Evolutionary conservation across 2,888 invertebrate genomes (phyloP).

Genomic region (Acronicta leporina): DNA sequence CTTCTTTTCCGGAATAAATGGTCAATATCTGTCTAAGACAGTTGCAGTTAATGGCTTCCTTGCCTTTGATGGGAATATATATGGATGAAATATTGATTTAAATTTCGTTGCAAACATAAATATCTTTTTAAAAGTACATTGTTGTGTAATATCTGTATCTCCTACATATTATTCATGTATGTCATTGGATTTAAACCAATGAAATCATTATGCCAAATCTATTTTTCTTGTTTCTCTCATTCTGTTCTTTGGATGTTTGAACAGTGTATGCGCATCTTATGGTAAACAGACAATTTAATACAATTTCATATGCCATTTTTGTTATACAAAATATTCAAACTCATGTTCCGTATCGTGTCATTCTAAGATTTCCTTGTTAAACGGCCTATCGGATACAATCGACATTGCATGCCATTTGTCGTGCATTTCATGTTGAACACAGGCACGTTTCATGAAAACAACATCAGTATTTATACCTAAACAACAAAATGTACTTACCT

Average conservation of each 20-base stretch:
- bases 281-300: no score
- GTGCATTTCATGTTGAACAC: conserved; percentile 28
- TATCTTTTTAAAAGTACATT: no score
- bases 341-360: conserved; percentile 3
- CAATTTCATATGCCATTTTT: no score
- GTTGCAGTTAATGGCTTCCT: conserved; percentile 42
- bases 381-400: conserved; percentile 10
- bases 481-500: neutral
- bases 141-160: no score
- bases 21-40: conserved; percentile 7
- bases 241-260: no score
- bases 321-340: no score
- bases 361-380: conserved; percentile 7
- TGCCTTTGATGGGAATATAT: conserved; percentile 30
- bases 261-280: no score
- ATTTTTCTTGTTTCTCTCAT: no score
- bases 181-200: no score
- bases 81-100: conserved; percentile 11
- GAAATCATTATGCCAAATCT: no score
- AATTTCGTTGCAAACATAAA: conserved; percentile 12
- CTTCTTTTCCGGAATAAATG: neutral
- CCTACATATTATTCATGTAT: no score
- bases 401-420: conserved; percentile 22
- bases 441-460: conserved; percentile 24
- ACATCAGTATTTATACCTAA: conserved; percentile 22